phyloP scores from a whole-genome alignment of 1,140 invertebrate genomes.

The Akabosia matsudoensis region DNA sequence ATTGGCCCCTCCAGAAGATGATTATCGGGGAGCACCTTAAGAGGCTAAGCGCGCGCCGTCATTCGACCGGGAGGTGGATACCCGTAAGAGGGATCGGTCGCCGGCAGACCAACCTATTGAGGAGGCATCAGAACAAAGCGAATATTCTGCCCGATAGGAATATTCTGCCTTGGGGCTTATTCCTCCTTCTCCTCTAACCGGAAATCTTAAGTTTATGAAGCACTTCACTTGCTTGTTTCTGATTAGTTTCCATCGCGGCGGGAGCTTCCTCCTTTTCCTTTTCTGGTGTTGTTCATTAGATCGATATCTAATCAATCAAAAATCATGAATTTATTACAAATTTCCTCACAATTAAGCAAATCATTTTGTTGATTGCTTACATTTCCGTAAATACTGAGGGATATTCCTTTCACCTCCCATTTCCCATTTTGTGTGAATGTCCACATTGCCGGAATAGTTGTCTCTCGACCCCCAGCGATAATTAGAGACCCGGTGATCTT shows the following conservation, averaged over 20 bases:
- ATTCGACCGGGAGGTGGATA: neutral
- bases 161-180: neutral
- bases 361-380: neutral
- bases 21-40: neutral
- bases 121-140: conserved; percentile 14
- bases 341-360: neutral
- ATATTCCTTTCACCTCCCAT: neutral
- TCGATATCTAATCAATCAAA: conserved; percentile 30
- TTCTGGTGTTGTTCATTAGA: conserved; percentile 33
- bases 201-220: neutral
- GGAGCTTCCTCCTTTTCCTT: conserved; percentile 27
- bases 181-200: neutral
- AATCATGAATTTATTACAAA: conserved; percentile 5
- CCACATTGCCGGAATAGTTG: conserved; percentile 22
- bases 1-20: neutral
- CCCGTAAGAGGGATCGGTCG: neutral
- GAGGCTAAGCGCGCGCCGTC: neutral
- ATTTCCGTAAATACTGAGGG: neutral
- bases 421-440: neutral
- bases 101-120: neutral
- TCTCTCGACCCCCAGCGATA: too few species aligned
- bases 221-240: neutral
- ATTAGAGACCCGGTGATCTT: too few species aligned
- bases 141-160: neutral
- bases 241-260: too few species aligned